Conservation (phyloP, 2,888 invertebrate species). For the Lasius fuliginosus region DNA sequence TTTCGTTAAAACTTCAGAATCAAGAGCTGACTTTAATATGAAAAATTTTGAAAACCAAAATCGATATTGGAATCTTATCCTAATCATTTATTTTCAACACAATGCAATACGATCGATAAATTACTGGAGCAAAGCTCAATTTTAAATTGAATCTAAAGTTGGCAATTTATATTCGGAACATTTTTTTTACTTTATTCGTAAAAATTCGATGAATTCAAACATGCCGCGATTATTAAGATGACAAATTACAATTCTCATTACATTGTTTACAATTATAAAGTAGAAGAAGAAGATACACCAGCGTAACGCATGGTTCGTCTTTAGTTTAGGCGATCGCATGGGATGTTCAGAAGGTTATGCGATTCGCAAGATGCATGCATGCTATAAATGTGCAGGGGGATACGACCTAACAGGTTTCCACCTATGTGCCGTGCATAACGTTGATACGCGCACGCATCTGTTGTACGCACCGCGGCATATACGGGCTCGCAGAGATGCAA, state of each 20-base stretch:
- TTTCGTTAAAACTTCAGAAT: constrained; percentile 10
- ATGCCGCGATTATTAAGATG: not conserved
- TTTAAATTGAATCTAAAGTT: not conserved
- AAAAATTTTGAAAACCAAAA: not conserved
- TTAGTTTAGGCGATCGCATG: not conserved
- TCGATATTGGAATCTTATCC: not conserved
- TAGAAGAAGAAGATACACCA: not conserved
- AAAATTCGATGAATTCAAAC: not conserved
- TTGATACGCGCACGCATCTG: constrained; percentile 16
- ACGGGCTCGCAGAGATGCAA: constrained; percentile 43
- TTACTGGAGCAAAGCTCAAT: not conserved
- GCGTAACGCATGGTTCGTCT: not conserved
- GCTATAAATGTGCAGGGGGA: constrained; percentile 37
- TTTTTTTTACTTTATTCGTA: no score
- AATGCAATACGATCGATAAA: not conserved
- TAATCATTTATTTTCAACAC: not conserved
- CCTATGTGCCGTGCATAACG: not conserved
- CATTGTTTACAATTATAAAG: not conserved
- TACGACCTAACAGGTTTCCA: constrained; percentile 48
- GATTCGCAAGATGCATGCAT: constrained; percentile 33
- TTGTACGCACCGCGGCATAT: not conserved
- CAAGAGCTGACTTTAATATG: not conserved
- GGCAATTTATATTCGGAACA: not conserved
- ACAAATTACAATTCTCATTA: not conserved
- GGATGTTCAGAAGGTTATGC: constrained; percentile 56